Conservation (phyloP, 2,797 vertebrate species). For the Darevskia mixta region DNA sequence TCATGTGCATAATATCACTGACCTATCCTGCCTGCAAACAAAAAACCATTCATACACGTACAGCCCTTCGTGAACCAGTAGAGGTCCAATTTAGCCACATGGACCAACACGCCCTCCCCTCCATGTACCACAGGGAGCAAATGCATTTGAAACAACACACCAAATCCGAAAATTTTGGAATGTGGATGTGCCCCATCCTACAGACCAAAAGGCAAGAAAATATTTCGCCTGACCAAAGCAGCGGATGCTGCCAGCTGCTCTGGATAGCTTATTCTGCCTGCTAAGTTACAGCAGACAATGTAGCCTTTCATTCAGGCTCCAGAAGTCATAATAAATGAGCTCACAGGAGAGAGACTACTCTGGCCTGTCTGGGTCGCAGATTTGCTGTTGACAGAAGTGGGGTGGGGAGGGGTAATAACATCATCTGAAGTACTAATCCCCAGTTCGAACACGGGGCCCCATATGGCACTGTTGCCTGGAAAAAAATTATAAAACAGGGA, state of each 20-base stretch:
- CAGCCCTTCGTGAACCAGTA: neutral
- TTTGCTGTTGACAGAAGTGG: neutral
- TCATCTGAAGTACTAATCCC: conserved; percentile 12
- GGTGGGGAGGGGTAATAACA: neutral
- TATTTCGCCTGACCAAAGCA: neutral
- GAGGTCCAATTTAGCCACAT: too few species aligned
- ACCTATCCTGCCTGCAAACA: neutral
- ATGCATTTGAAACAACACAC: neutral
- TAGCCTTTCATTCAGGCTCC: conserved; percentile 24
- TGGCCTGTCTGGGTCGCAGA: conserved; percentile 1
- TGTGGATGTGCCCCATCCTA: neutral
- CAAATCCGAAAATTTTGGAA: too few species aligned
- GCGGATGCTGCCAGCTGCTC: conserved; percentile 17
- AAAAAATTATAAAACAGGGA: neutral
- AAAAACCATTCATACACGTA: neutral
- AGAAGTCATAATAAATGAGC: conserved; percentile 41
- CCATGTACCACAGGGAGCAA: neutral
- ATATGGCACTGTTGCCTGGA: neutral
- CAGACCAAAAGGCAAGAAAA: neutral
- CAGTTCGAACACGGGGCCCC: neutral
- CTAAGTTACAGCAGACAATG: conserved; percentile 19
- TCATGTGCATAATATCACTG: neutral
- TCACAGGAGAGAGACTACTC: conserved; percentile 27
- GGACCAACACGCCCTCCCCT: neutral
- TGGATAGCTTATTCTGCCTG: neutral